A percentile compares a stretch with the other conserved stretches of the same genome.
These are phyloP conservation scores for Meliscaeva auricollis DNA, from an alignment of 2,888 invertebrate species.

Conservation along the genomic window DNA sequence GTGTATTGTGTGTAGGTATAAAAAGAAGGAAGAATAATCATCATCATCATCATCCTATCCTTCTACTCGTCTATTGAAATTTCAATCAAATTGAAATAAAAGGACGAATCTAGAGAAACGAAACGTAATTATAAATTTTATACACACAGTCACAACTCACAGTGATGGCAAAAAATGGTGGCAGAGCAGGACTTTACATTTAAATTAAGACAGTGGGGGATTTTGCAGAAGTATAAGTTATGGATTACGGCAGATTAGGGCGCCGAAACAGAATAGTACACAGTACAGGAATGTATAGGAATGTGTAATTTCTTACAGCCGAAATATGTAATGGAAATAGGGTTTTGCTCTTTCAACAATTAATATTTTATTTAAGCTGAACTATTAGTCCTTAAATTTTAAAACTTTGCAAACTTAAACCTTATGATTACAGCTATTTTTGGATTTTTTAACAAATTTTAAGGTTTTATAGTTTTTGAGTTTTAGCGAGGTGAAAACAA, in stretches of 20 bases:
- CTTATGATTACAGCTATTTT: too few species aligned
- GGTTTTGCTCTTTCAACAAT: too few species aligned
- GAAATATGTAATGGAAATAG: too few species aligned
- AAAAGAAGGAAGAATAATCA: conserved; percentile 13
- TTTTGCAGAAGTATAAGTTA: neutral
- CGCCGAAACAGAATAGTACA: too few species aligned
- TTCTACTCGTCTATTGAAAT: conserved; percentile 71
- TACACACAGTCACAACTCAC: conserved; percentile 64
- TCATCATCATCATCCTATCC: too few species aligned
- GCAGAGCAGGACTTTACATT: conserved; percentile 4
- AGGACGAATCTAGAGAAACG: conserved; percentile 71
- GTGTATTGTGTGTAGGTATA: neutral
- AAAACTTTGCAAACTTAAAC: too few species aligned
- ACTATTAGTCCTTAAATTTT: too few species aligned
- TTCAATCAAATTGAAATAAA: conserved; percentile 77
- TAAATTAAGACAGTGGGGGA: neutral
- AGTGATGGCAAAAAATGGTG: conserved; percentile 41
- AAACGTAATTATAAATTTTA: conserved; percentile 77
- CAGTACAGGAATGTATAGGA: neutral
- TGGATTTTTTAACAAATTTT: too few species aligned
- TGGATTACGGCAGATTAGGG: neutral
- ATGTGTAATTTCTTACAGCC: too few species aligned
- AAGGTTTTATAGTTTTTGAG: too few species aligned
- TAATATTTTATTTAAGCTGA: too few species aligned
- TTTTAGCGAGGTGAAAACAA: too few species aligned